A percentile compares a stretch with the other conserved stretches of the same genome.
Evolutionary conservation across 1,140 invertebrate genomes (phyloP).

Genomic region (Lineus longissimus): DNA sequence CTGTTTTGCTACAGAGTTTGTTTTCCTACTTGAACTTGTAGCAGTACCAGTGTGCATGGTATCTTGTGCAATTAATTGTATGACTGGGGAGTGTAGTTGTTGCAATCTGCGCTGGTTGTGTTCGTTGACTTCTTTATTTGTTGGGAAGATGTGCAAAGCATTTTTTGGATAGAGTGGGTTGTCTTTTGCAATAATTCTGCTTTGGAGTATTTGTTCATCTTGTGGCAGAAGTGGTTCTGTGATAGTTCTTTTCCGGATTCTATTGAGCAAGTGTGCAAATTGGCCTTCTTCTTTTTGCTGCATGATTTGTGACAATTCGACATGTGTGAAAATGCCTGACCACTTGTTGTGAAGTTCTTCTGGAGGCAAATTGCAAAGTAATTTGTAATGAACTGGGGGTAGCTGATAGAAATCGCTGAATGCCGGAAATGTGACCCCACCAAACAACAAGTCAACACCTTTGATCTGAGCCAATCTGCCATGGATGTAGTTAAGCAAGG

Average conservation of each 20-base stretch:
- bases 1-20: no score
- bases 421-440: slow-evolving; percentile 18
- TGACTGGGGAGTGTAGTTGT: neutral
- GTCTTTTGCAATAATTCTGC: neutral
- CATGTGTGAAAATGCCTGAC: neutral
- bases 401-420: slow-evolving; percentile 25
- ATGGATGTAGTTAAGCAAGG: slow-evolving; percentile 19
- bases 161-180: neutral
- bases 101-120: neutral
- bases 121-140: neutral
- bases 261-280: neutral
- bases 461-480: slow-evolving; percentile 17
- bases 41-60: no score
- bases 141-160: slow-evolving; percentile 1
- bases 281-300: neutral
- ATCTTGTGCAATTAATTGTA: no score
- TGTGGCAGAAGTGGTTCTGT: neutral
- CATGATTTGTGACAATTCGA: slow-evolving; percentile 4
- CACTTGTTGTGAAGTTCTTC: neutral
- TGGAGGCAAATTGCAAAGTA: neutral
- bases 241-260: slow-evolving; percentile 1
- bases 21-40: no score
- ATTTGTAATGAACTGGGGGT: slow-evolving; percentile 17
- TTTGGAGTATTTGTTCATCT: neutral
- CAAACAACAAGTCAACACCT: slow-evolving; percentile 14